Evolutionary conservation across 2,113 vertebrate genomes (phyloP).

Genomic region (Pygoscelis antarcticus): DNA sequence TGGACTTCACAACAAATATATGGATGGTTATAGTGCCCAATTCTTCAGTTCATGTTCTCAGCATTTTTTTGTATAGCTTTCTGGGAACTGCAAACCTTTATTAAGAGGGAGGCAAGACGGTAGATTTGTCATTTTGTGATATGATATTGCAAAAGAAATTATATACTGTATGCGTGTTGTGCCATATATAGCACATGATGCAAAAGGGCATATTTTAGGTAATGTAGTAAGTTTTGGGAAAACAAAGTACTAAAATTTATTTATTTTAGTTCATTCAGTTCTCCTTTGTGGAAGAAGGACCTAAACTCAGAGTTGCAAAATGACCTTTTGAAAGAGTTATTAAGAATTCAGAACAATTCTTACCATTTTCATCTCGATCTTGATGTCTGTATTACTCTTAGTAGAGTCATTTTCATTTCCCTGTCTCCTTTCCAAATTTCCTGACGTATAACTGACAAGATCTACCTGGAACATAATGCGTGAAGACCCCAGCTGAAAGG

Average conservation of each 20-base stretch:
- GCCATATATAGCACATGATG: neutral
- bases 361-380: neutral
- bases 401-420: neutral
- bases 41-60: neutral
- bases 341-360: conserved; percentile 48
- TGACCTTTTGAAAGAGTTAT: conserved; percentile 7
- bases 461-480: conserved; percentile 18
- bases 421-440: conserved; percentile 47
- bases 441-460: conserved; percentile 45
- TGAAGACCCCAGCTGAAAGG: conserved; percentile 24
- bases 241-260: neutral
- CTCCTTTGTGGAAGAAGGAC: neutral
- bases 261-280: neutral
- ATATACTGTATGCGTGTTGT: fast-evolving
- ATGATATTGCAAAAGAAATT: neutral
- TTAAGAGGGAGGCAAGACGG: neutral
- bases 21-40: fast-evolving
- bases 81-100: neutral
- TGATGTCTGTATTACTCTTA: conserved; percentile 48
- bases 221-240: neutral
- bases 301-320: neutral
- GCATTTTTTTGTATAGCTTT: neutral
- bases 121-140: neutral
- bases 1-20: neutral
- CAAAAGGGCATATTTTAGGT: neutral